These are phyloP conservation scores for Pollicipes pollicipes DNA, from an alignment of 1,140 invertebrate species.

Conservation along the genomic window DNA sequence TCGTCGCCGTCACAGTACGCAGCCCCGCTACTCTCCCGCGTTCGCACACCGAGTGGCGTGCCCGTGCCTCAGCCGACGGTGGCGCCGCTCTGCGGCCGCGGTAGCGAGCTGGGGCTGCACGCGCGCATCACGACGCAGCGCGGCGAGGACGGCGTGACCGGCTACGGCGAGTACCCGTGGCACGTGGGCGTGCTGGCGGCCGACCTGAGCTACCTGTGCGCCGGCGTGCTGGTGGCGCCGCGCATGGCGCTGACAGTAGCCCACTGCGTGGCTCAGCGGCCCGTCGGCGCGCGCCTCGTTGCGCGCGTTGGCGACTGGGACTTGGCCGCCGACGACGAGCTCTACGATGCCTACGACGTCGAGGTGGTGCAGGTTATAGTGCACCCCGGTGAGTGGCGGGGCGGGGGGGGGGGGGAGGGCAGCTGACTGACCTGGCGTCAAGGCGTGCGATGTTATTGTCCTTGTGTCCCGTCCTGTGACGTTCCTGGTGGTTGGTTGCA, in stretches of 20 bases:
- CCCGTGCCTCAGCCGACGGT: background rate
- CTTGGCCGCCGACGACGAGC: background rate
- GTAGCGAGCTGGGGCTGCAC: background rate
- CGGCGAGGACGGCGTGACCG: background rate
- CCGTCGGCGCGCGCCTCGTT: background rate
- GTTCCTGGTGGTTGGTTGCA: no score
- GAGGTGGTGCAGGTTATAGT: background rate
- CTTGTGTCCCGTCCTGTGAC: no score
- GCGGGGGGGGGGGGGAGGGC: no score
- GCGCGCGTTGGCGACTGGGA: background rate
- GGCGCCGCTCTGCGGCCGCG: background rate
- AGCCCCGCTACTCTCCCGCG: no score
- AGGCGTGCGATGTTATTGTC: no score
- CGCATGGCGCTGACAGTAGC: slow-evolving; percentile 7
- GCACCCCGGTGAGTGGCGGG: background rate
- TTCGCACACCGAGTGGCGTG: no score
- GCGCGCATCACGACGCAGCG: background rate
- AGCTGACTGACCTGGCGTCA: no score
- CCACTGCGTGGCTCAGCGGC: background rate
- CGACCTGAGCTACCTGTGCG: slow-evolving; percentile 5
- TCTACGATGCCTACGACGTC: background rate
- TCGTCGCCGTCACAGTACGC: no score
- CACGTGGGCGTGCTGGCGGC: background rate
- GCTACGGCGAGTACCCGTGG: slow-evolving; percentile 4
- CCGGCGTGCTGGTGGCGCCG: slow-evolving; percentile 4